A percentile compares a stretch with the other conserved stretches of the same genome.
These are phyloP conservation scores for Balaenoptera acutorostrata DNA, from an alignment of 2,113 vertebrate genomes.

Conservation along the genomic window DNA sequence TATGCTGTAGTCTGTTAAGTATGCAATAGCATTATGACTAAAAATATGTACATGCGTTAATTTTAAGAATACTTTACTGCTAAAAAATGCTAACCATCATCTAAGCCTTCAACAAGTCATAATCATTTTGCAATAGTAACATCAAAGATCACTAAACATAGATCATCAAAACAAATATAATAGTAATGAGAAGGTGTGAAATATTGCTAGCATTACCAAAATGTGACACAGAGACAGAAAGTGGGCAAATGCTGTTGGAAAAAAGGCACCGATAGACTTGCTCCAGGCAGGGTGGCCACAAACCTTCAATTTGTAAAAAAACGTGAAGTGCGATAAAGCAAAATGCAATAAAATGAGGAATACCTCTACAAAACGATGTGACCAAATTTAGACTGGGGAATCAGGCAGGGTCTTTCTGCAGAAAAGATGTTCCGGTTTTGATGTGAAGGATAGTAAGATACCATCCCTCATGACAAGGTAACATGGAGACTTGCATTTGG, in stretches of 20 bases:
- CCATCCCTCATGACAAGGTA: neutral
- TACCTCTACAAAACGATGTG: neutral
- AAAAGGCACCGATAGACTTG: rapidly evolving
- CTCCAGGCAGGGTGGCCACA: neutral
- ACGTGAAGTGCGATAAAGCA: neutral
- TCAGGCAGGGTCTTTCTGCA: neutral
- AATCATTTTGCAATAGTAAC: neutral
- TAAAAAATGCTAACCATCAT: neutral
- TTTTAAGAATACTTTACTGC: neutral
- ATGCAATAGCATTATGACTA: neutral
- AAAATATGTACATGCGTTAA: neutral
- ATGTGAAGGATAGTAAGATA: neutral
- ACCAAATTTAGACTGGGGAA: neutral
- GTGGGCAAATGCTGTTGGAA: neutral
- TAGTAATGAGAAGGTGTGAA: neutral
- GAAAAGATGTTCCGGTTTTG: neutral
- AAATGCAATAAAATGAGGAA: neutral
- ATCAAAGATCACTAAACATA: neutral
- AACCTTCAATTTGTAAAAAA: neutral
- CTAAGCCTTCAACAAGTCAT: neutral
- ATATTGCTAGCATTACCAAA: neutral
- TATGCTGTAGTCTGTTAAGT: neutral
- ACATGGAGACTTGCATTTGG: neutral
- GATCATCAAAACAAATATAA: neutral
- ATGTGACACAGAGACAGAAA: neutral